Evolutionary conservation across 2,888 invertebrate species (phyloP), one percentile per base, ranked within the genome.

Genomic region (Dasysyrphus tricinctus): DNA sequence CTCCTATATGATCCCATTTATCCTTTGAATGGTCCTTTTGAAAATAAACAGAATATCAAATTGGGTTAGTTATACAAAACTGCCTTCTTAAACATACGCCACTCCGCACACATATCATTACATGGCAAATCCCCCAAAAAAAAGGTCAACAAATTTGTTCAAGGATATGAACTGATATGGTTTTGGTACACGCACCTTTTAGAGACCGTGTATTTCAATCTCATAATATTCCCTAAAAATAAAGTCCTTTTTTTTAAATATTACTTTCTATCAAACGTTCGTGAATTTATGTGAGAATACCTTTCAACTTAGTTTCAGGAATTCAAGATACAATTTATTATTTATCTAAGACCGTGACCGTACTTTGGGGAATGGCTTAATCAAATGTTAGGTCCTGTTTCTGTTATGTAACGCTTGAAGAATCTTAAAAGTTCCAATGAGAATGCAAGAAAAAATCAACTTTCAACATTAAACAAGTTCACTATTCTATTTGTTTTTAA

Each of bases 1-100:
- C 75, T 54, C 11, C 7, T 32, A 51, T 72, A 76, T 72, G 80
- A 80, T 56, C 72, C 84, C 32, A 80, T 80, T 74, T 84, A 84
- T 80, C 80, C 84, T 56, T 72, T 69, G 59, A 59, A 80, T 80
- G 57, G 79, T 75, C 75, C 70, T 72, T 81, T 75, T 61, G 70
- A 57, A 83, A 75, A 79, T 83, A 79, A 83, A 83, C 83, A 83
- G 75, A 75, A 79, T 49, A 75, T 85, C 80, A 76, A 80, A 84
- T 80, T 76, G 84, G 83, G 75, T 75, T 75, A 56, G 70, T 74
- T 61, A 54, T 75, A 75, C 56, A 75, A 37, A 54, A 19, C 37
- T 12, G 24, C 16, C 49, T 39, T n/a, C 12, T 37, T 16, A 42
- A 32, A 24, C 24, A 42, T 34, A 54, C 73, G 49, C 73, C 8